Conservation (phyloP, 2,888 invertebrate species). For the Spatulosminthurus flaviceps region DNA sequence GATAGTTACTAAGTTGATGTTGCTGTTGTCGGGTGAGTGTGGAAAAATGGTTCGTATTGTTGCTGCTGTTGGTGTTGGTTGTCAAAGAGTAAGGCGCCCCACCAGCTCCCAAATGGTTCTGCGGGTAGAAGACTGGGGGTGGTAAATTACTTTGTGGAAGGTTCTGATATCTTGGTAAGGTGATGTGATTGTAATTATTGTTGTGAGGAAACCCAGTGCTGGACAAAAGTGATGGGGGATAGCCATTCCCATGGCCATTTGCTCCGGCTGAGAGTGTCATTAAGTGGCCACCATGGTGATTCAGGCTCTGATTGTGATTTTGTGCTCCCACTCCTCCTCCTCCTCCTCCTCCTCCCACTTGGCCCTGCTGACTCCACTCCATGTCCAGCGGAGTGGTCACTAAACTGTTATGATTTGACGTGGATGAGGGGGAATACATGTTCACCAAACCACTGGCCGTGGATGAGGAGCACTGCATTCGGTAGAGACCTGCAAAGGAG, state of each 20-base stretch:
- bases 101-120: slow-evolving; percentile 31
- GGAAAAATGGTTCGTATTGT: neutral
- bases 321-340: neutral
- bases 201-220: slow-evolving; percentile 28
- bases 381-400: slow-evolving; percentile 65
- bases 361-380: slow-evolving; percentile 51
- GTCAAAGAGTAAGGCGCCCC: slow-evolving; percentile 28
- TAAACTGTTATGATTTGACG: slow-evolving; percentile 63
- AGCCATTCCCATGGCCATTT: slow-evolving; percentile 20
- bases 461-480: slow-evolving; percentile 65
- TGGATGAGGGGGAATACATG: slow-evolving; percentile 65
- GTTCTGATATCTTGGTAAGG: slow-evolving; percentile 31
- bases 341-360: neutral
- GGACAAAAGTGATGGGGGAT: slow-evolving; percentile 19
- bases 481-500: slow-evolving; percentile 65
- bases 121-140: slow-evolving; percentile 43
- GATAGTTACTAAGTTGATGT: neutral
- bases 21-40: neutral
- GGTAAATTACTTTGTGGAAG: slow-evolving; percentile 27
- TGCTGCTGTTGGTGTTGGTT: neutral
- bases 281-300: slow-evolving; percentile 37
- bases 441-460: slow-evolving; percentile 66
- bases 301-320: slow-evolving; percentile 15
- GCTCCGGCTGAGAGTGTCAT: slow-evolving; percentile 23
- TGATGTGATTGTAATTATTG: slow-evolving; percentile 21